Evolutionary conservation across 2,888 invertebrate species (phyloP).

Genomic region (Stenolophus ochropezus): DNA sequence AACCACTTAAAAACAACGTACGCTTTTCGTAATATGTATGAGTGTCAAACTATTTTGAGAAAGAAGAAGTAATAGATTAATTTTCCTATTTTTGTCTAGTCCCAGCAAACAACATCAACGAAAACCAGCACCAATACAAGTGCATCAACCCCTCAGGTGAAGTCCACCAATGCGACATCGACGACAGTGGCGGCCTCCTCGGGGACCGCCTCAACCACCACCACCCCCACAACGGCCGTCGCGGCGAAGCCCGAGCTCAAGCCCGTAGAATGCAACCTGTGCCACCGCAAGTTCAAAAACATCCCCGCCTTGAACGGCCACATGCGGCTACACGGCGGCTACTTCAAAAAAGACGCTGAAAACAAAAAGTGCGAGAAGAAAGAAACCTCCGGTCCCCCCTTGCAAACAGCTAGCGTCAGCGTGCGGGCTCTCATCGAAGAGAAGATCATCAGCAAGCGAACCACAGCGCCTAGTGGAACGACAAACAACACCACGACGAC

Average conservation of each 20-base stretch:
- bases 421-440: conserved; percentile 94
- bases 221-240: conserved; percentile 70
- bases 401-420: conserved; percentile 94
- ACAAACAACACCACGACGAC: conserved; percentile 63
- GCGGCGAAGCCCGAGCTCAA: conserved; percentile 79
- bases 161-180: conserved; percentile 60
- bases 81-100: conserved; percentile 65
- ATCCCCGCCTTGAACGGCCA: conserved; percentile 98
- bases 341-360: conserved; percentile 94
- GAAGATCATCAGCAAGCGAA: conserved; percentile 92
- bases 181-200: conserved; percentile 65
- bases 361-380: conserved; percentile 91
- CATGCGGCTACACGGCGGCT: conserved; percentile 98
- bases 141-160: conserved; percentile 42
- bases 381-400: conserved; percentile 86
- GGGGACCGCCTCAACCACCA: conserved; percentile 69
- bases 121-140: conserved; percentile 65
- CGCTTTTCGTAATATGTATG: no score
- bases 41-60: no score
- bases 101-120: conserved; percentile 67
- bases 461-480: conserved; percentile 73
- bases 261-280: conserved; percentile 95
- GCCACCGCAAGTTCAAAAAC: conserved; percentile 97
- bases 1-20: no score
- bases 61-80: no score